Evolutionary conservation across 1,140 invertebrate species (phyloP).

Genomic region (Pissodes strobi): DNA sequence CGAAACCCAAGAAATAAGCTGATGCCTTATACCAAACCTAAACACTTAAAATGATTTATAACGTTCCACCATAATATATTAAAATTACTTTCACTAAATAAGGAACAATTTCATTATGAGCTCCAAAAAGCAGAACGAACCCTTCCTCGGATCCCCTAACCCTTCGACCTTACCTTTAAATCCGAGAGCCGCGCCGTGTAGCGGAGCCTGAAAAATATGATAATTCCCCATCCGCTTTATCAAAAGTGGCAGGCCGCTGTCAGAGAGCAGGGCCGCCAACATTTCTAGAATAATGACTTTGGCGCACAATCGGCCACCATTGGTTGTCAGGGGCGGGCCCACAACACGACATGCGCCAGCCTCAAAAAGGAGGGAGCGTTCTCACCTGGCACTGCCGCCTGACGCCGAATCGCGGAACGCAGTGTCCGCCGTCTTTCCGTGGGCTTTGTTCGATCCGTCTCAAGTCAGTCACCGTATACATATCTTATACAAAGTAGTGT

Average conservation of each 20-base stretch:
- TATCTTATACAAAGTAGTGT: slow-evolving; percentile 1
- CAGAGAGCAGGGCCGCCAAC: slow-evolving; percentile 1
- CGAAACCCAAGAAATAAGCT: no score
- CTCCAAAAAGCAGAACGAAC: slow-evolving; percentile 1
- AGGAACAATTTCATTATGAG: background rate
- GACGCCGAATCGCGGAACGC: slow-evolving; percentile 6
- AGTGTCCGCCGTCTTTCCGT: slow-evolving; percentile 33
- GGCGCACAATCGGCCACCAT: slow-evolving; percentile 21
- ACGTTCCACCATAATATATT: background rate
- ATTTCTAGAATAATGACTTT: background rate
- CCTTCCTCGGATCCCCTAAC: background rate
- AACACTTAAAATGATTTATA: background rate
- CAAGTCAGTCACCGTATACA: slow-evolving; percentile 1
- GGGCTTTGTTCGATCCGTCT: slow-evolving; percentile 37
- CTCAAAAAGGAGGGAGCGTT: slow-evolving; percentile 26
- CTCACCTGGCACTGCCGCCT: slow-evolving; percentile 38
- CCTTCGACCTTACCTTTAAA: background rate
- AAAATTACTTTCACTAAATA: background rate
- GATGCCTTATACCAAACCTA: background rate
- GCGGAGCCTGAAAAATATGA: background rate
- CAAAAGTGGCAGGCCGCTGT: slow-evolving; percentile 16
- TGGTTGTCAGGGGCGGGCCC: slow-evolving; percentile 36
- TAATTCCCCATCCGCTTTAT: slow-evolving; percentile 20
- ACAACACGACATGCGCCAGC: background rate
- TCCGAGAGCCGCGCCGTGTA: background rate